Percentiles rank a stretch among this genome's conserved stretches.
Conservation (phyloP, 2,888 invertebrate species). For the Galerucella calmariensis region DNA sequence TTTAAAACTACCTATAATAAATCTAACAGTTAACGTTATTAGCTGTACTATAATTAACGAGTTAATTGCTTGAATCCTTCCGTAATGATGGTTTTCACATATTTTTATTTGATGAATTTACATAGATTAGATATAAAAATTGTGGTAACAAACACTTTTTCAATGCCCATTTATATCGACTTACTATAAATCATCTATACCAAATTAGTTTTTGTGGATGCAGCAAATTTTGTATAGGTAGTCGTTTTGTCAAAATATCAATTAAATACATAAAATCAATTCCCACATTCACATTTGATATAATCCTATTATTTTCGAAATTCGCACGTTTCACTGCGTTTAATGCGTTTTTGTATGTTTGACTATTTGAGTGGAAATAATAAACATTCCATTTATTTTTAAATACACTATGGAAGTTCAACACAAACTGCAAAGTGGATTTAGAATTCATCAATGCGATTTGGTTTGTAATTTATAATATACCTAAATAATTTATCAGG, state of each 20-base stretch:
- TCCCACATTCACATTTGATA: slow-evolving; percentile 33
- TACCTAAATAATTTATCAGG: background rate
- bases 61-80: no score
- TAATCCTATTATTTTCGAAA: slow-evolving; percentile 44
- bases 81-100: no score
- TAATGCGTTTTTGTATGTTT: slow-evolving; percentile 39
- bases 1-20: no score
- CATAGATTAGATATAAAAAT: no score
- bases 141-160: background rate
- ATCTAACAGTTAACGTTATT: no score
- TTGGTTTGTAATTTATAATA: background rate
- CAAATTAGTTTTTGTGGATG: slow-evolving; percentile 42
- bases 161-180: slow-evolving; percentile 20
- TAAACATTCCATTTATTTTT: slow-evolving; percentile 33
- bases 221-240: slow-evolving; percentile 42
- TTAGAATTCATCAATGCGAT: background rate
- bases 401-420: background rate
- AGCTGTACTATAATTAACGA: no score
- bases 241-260: slow-evolving; percentile 50
- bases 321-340: slow-evolving; percentile 36
- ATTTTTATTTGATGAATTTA: no score
- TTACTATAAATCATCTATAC: slow-evolving; percentile 42
- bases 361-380: slow-evolving; percentile 40
- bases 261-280: slow-evolving; percentile 52
- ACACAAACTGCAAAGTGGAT: background rate